phyloP scores from a whole-genome alignment of 2,113 vertebrate species.

The Chrysochloris asiatica region DNA sequence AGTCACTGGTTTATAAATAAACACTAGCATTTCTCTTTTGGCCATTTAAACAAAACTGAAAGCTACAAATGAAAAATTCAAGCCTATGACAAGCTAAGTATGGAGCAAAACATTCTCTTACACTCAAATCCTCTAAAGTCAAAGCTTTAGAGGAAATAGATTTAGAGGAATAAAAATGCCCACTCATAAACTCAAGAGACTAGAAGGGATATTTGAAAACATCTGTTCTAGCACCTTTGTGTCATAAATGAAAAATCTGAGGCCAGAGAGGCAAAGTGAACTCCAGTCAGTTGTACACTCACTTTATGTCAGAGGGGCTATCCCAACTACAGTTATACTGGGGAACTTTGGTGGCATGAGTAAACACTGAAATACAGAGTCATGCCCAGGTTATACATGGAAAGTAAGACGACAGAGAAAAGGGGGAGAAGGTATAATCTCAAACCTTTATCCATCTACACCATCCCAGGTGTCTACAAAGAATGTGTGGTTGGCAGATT shows the following conservation, averaged over 20 bases:
- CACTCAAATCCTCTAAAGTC: not conserved
- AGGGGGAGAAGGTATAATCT: not conserved
- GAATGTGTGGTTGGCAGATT: not conserved
- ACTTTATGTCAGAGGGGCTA: not conserved
- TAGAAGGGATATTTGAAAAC: not conserved
- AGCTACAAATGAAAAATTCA: not conserved
- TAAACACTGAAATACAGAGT: not conserved
- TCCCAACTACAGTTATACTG: not conserved
- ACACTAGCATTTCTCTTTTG: not conserved
- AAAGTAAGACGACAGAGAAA: not conserved
- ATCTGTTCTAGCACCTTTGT: not conserved
- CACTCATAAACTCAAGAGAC: not conserved
- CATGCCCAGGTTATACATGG: no score
- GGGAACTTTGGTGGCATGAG: not conserved
- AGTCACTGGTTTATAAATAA: constrained; percentile 47
- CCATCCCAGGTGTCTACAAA: not conserved
- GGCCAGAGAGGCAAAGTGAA: not conserved
- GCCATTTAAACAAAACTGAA: not conserved
- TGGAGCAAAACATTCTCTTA: not conserved
- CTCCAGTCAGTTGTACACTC: not conserved
- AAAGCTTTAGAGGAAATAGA: constrained; percentile 10
- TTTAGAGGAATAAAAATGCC: constrained; percentile 13
- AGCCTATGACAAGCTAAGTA: not conserved
- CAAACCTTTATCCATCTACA: not conserved
- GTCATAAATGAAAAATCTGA: constrained; percentile 19